Base-by-base conservation (phyloP, 2,113 vertebrate species). In the Hemibates koningsi region DNA sequence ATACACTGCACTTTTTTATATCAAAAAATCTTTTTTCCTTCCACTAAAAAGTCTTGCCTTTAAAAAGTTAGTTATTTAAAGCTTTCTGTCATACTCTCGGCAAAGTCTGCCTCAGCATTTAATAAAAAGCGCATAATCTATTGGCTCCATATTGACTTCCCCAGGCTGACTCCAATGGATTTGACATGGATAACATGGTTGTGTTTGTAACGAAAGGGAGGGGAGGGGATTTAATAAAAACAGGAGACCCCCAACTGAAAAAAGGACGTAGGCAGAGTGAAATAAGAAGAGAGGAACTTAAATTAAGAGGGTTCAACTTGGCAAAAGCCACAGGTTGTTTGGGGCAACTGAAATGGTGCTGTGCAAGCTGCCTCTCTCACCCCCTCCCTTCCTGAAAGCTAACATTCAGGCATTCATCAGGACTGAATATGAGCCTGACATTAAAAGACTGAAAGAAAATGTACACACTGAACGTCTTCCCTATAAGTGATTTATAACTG, bases 121-220 rank as follows among this genome's bases (percentile, higher is more conserved):
- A 80, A 86, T 86, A 45, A 78, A 76, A 86, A 73, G 89, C 84
- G 89, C 85, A 90, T 84, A 93, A 91, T 94, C 92, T 93, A 90
- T 92, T 92, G 90, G 90, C 90, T 94, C 93, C 93, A 89, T 94
- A 95, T 95, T 95, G 94, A 94, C 94, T 94, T 93, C 94, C 92
- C 80, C 84, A 4, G 89, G 92, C 94, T 92, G 90, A 90, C 90
- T 84, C 94, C 90, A 95, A 95, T 94, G 95, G 93, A 96, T 96
- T 95, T 94, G 94, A 95, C 93, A 96, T 89, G 85, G 95, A 96
- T 95, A 95, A 94, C 90, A 90, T 52, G 90, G 92, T 84, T 94
- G 89, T 87, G 93, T 89, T 96, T 94, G 94, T 94, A 93, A 93
- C 84, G 81, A 93, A 90, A 71, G 88, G 93, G 19, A 68, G 61